These are phyloP conservation scores for Tenthredo distinguenda DNA, from an alignment of 2,888 invertebrate genomes.

Conservation along the genomic window DNA sequence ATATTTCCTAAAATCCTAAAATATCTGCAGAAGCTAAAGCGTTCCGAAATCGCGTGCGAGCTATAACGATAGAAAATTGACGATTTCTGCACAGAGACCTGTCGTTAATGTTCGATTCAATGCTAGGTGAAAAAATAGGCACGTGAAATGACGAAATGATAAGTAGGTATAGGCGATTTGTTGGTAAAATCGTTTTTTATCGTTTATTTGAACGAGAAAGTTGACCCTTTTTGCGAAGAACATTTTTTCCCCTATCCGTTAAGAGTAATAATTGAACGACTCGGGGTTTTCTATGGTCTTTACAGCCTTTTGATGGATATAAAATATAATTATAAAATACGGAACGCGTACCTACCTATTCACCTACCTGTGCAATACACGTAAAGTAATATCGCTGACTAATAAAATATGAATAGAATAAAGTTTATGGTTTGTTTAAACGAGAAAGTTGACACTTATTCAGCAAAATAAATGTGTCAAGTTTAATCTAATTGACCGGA, in stretches of 20 bases:
- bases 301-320: conserved; percentile 9
- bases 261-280: conserved; percentile 21
- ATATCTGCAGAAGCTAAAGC: neutral
- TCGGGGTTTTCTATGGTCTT: neutral
- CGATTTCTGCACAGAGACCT: neutral
- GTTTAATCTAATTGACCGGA: conserved; percentile 34
- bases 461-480: conserved; percentile 26
- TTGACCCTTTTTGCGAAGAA: conserved; percentile 24
- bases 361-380: neutral
- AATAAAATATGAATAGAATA: conserved; percentile 3
- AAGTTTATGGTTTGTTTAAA: conserved; percentile 34
- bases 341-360: neutral
- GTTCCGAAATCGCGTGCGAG: neutral
- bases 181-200: neutral
- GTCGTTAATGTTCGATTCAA: neutral
- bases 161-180: neutral
- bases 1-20: neutral
- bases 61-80: conserved; percentile 2
- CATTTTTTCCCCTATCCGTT: neutral
- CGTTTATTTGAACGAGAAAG: conserved; percentile 32
- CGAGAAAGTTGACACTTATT: conserved; percentile 42
- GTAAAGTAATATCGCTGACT: neutral
- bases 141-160: conserved; percentile 1
- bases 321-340: conserved; percentile 33
- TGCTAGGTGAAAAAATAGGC: neutral